A percentile compares a stretch with the other conserved stretches of the same genome.
These are phyloP conservation scores for Fulica atra DNA, from an alignment of 2,113 vertebrate genomes.

Conservation along the genomic window DNA sequence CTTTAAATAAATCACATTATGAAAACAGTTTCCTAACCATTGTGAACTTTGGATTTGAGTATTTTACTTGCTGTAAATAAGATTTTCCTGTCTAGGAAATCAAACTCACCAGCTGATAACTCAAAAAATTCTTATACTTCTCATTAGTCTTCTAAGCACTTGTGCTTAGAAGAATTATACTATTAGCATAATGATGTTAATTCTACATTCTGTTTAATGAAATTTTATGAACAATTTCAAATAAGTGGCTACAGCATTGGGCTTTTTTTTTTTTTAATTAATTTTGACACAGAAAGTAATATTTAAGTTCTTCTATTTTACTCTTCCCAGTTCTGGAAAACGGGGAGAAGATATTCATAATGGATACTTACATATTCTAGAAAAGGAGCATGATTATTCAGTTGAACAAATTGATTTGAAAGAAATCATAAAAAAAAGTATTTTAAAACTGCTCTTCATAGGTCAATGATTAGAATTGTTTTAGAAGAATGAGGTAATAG, in stretches of 20 bases:
- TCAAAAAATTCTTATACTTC: background rate
- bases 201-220: background rate
- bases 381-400: background rate
- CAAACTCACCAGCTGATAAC: background rate
- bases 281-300: background rate
- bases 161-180: background rate
- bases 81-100: background rate
- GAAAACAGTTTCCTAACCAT: background rate
- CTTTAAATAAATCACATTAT: background rate
- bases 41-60: background rate
- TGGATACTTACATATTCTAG: background rate
- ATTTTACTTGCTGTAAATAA: background rate
- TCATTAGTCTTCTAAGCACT: background rate
- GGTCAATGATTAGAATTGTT: background rate
- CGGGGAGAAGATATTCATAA: background rate
- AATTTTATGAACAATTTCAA: background rate
- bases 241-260: background rate
- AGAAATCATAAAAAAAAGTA: background rate
- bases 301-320: background rate
- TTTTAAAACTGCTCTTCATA: background rate
- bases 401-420: background rate
- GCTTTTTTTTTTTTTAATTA: background rate
- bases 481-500: background rate
- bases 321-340: background rate
- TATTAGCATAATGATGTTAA: background rate